Evolutionary conservation across 2,113 vertebrate species (phyloP).

Genomic region (Chloroceryle aenea): DNA sequence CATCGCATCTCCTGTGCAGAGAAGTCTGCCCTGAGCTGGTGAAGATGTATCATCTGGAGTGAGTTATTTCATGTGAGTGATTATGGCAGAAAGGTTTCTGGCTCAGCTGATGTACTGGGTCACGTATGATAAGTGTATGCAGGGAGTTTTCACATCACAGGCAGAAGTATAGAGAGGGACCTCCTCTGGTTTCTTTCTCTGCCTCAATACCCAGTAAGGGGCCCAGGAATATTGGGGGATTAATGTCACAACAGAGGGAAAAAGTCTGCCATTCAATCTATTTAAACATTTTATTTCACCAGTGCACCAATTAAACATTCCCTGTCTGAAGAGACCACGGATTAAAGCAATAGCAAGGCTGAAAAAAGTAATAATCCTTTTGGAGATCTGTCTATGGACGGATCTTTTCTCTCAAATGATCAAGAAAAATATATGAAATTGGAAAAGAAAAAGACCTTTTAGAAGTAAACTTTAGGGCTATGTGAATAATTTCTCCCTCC

Average conservation of each 20-base stretch:
- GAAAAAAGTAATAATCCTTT: slow-evolving; percentile 53
- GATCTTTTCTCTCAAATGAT: slow-evolving; percentile 61
- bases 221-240: slow-evolving; percentile 57
- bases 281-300: slow-evolving; percentile 64
- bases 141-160: slow-evolving; percentile 63
- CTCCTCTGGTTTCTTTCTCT: slow-evolving; percentile 68
- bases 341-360: slow-evolving; percentile 43
- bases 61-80: not conserved
- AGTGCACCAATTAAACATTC: slow-evolving; percentile 73
- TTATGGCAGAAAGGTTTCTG: slow-evolving; percentile 13
- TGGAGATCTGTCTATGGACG: slow-evolving; percentile 17
- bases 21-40: not conserved
- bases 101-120: slow-evolving; percentile 54
- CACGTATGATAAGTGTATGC: slow-evolving; percentile 30
- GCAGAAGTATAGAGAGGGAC: slow-evolving; percentile 56
- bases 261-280: slow-evolving; percentile 63
- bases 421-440: slow-evolving; percentile 59
- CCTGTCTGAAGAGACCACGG: slow-evolving; percentile 26
- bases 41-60: not conserved
- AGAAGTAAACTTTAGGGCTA: slow-evolving; percentile 34
- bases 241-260: slow-evolving; percentile 65
- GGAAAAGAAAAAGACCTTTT: not conserved
- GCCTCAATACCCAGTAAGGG: slow-evolving; percentile 57
- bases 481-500: slow-evolving; percentile 26
- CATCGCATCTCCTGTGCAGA: not conserved